A percentile compares a stretch with the other conserved stretches of the same genome.
Evolutionary conservation across 2,797 vertebrate species (phyloP).

Genomic region (Potorous gilbertii): DNA sequence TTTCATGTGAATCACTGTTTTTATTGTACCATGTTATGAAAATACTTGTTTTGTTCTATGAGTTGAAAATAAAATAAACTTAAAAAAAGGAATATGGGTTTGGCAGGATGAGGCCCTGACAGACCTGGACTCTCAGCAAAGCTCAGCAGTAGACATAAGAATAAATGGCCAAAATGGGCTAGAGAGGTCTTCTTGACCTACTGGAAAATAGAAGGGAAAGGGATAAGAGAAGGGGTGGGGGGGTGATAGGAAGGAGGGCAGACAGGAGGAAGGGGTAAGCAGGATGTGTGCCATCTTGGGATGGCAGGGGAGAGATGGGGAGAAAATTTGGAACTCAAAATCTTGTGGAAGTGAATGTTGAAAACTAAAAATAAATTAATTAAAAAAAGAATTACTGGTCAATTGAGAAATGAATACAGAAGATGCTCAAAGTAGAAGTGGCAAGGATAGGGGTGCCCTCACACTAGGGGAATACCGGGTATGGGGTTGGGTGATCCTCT

Average conservation of each 20-base stretch:
- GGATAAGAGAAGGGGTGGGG: too few species aligned
- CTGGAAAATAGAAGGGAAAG: too few species aligned
- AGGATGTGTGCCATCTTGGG: too few species aligned
- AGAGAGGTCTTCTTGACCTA: too few species aligned
- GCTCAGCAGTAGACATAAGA: constrained; percentile 8
- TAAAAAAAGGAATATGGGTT: neutral
- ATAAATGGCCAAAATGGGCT: neutral
- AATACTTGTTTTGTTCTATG: neutral
- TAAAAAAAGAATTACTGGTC: neutral
- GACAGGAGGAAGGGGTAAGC: too few species aligned
- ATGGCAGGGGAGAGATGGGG: too few species aligned
- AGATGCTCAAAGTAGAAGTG: neutral
- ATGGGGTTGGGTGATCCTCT: neutral
- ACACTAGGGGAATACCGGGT: neutral
- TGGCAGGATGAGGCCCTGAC: neutral
- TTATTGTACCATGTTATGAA: neutral
- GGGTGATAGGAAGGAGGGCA: too few species aligned
- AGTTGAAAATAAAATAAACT: neutral
- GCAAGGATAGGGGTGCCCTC: neutral
- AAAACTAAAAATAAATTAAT: too few species aligned
- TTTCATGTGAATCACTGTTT: neutral
- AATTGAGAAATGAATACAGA: neutral
- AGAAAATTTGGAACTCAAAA: too few species aligned
- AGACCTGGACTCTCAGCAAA: neutral
- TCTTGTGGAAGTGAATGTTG: too few species aligned